Evolutionary conservation across 1,140 invertebrate species (phyloP).

Genomic region (Rhopalosiphum padi): DNA sequence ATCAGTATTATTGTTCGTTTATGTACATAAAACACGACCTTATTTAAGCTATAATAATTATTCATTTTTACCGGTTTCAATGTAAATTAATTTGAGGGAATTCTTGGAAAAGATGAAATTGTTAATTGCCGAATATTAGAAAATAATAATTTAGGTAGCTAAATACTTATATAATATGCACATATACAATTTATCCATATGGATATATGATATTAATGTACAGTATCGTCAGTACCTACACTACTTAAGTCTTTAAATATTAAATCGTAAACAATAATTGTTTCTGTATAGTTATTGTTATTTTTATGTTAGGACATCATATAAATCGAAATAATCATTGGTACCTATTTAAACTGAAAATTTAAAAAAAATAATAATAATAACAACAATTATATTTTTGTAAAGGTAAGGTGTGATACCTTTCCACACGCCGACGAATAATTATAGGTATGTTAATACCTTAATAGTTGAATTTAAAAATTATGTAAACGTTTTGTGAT

Average conservation of each 20-base stretch:
- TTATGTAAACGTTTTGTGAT: not conserved
- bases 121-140: not conserved
- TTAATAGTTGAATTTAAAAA: not conserved
- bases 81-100: not conserved
- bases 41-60: not conserved
- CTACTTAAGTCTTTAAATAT: not conserved
- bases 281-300: not conserved
- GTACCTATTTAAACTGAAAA: not conserved
- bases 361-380: not conserved
- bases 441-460: not conserved
- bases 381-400: not conserved
- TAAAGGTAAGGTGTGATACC: not conserved
- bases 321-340: not conserved
- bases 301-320: not conserved
- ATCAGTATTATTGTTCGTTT: not conserved
- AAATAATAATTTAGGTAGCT: not conserved
- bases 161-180: not conserved
- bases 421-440: not conserved
- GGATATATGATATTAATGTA: not conserved
- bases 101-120: not conserved
- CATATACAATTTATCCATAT: not conserved
- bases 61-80: slow-evolving; percentile 3
- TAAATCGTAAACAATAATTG: not conserved
- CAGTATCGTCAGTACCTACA: not conserved
- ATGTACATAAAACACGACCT: not conserved